Evolutionary conservation across 2,888 invertebrate species (phyloP).

Genomic region (Calliopum simillimum): DNA sequence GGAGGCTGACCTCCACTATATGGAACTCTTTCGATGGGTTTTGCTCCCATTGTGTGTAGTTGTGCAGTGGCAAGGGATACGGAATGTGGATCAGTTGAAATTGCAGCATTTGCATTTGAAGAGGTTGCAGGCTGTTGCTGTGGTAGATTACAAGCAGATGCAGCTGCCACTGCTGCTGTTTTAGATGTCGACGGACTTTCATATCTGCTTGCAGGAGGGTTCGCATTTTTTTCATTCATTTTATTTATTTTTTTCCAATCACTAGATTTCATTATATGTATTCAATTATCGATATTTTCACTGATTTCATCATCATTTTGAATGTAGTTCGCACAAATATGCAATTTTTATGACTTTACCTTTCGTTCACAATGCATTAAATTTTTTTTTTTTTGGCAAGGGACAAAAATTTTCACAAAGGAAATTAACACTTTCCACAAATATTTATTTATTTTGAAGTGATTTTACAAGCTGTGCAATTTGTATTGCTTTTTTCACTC

Average conservation of each 20-base stretch:
- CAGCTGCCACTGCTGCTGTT: neutral
- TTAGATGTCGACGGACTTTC: neutral
- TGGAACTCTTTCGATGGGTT: too few species aligned
- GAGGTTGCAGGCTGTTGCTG: neutral
- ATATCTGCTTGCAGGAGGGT: too few species aligned
- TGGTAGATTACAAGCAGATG: neutral
- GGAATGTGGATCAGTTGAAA: neutral
- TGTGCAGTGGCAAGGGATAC: neutral
- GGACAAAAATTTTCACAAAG: neutral
- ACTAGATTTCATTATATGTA: neutral
- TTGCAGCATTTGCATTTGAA: neutral
- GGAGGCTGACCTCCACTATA: conserved; percentile 4
- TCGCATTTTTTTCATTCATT: conserved; percentile 1
- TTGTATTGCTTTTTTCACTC: neutral
- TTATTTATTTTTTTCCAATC: neutral
- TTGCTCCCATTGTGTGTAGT: neutral
- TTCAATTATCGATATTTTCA: too few species aligned
- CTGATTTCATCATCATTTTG: too few species aligned
- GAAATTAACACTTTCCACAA: neutral
- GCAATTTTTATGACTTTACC: neutral
- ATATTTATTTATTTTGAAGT: too few species aligned
- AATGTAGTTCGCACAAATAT: neutral
- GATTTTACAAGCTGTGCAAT: too few species aligned
- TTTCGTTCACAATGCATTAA: neutral
- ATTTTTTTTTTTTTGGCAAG: neutral